Percentiles rank a stretch among this genome's conserved stretches.
phyloP scores from a whole-genome alignment of 2,113 vertebrate species.

The Embiotoca jacksoni region DNA sequence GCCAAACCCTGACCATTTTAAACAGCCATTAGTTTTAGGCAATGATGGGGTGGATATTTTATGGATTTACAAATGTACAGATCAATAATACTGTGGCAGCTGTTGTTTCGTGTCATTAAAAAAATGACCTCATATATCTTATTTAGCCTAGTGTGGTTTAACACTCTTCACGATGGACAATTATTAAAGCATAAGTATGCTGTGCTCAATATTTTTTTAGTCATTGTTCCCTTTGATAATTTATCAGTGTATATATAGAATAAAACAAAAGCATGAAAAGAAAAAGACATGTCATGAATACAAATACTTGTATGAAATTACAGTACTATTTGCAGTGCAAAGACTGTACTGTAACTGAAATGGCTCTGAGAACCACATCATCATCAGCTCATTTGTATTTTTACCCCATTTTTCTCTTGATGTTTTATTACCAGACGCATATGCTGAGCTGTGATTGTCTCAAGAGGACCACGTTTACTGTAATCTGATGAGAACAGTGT shows the following conservation, averaged over 20 bases:
- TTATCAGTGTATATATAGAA: slow-evolving; percentile 5
- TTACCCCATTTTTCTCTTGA: slow-evolving; percentile 9
- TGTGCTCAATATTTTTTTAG: background rate
- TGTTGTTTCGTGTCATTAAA: slow-evolving; percentile 30
- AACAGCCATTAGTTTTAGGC: slow-evolving; percentile 1
- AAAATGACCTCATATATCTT: slow-evolving; percentile 21
- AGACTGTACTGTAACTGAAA: slow-evolving; percentile 11
- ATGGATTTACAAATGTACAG: slow-evolving; percentile 14
- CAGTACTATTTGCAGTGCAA: background rate
- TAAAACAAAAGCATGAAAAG: background rate
- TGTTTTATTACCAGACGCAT: slow-evolving; percentile 14
- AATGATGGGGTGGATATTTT: background rate
- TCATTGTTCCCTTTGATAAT: too few relatives aligned
- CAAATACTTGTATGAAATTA: slow-evolving; percentile 1
- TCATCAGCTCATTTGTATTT: slow-evolving; percentile 19
- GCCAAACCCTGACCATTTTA: background rate
- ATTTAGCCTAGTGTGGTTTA: slow-evolving; percentile 14
- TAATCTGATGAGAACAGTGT: slow-evolving; percentile 4
- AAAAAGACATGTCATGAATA: background rate
- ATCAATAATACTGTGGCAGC: slow-evolving; percentile 19
- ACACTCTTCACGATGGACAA: slow-evolving; percentile 18
- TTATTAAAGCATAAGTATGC: slow-evolving; percentile 2
- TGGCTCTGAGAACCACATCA: slow-evolving; percentile 9
- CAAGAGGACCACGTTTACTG: slow-evolving; percentile 11
- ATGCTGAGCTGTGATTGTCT: slow-evolving; percentile 1